Evolutionary conservation across 2,888 invertebrate species (phyloP).

Genomic region (Eupeodes luniger): DNA sequence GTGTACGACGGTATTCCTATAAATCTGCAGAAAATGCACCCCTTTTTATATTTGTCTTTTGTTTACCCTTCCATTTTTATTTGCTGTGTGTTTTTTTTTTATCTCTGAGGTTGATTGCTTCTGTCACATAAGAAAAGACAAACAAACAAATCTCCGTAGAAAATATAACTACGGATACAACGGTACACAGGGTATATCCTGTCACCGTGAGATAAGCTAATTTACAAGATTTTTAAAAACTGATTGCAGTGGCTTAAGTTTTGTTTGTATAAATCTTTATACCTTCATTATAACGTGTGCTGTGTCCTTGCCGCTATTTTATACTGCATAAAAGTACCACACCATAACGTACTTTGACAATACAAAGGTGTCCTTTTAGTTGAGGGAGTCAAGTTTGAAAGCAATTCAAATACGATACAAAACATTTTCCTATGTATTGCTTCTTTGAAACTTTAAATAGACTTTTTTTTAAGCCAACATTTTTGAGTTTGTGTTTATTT

Average conservation of each 20-base stretch:
- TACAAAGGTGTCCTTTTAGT: slow-evolving; percentile 9
- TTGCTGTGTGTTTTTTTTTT: not conserved
- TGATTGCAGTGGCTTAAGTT: slow-evolving; percentile 57
- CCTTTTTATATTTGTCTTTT: slow-evolving; percentile 35
- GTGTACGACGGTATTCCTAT: not conserved
- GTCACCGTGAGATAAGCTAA: slow-evolving; percentile 68
- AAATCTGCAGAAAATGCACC: slow-evolving; percentile 21
- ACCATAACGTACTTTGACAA: not conserved
- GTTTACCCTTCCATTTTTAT: slow-evolving; percentile 38
- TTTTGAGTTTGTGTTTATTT: slow-evolving; percentile 7
- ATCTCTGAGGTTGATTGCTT: slow-evolving; percentile 60
- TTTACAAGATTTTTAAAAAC: slow-evolving; percentile 71
- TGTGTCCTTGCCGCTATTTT: not conserved
- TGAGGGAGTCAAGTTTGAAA: not conserved
- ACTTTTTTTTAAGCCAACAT: not conserved
- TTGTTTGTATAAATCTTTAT: slow-evolving; percentile 21
- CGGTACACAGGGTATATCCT: not conserved
- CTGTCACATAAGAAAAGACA: slow-evolving; percentile 41
- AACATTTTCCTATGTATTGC: not conserved
- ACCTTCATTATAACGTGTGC: not conserved
- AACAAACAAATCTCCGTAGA: slow-evolving; percentile 35
- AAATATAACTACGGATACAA: not conserved
- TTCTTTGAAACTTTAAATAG: not conserved
- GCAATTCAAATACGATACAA: not conserved
- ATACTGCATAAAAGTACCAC: not conserved